Conservation (phyloP, 2,113 vertebrate genomes). For the Ciconia stormi region DNA sequence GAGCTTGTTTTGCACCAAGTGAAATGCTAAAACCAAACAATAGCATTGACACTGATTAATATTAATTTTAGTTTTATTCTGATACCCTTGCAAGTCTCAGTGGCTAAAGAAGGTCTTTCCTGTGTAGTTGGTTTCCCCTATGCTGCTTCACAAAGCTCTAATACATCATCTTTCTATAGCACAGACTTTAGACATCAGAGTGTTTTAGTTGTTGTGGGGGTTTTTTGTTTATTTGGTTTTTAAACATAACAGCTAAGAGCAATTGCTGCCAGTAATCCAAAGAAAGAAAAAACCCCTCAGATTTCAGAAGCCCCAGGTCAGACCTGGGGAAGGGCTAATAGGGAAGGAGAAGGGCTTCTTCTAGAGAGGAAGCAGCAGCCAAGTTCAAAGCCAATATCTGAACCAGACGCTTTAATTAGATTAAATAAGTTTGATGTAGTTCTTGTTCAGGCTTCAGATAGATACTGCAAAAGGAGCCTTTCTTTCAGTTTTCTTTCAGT, state of each 20-base stretch:
- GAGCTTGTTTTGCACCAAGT: neutral
- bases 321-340: neutral
- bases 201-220: fast-evolving
- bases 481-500: neutral
- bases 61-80: neutral
- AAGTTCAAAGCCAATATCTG: neutral
- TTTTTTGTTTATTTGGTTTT: neutral
- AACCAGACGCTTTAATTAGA: neutral
- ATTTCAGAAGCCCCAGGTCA: neutral
- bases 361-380: neutral
- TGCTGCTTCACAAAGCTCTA: neutral
- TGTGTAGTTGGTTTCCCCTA: neutral
- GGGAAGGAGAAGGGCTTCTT: neutral
- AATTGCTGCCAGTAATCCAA: neutral
- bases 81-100: neutral
- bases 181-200: neutral
- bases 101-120: neutral
- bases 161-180: neutral
- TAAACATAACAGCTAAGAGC: neutral
- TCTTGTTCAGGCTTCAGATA: neutral
- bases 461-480: neutral
- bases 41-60: neutral
- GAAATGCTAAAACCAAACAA: neutral
- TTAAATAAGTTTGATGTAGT: neutral
- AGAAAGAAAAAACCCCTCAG: neutral